These are phyloP conservation scores for Diorhabda sublineata DNA, from an alignment of 1,140 invertebrate genomes.

Conservation along the genomic window DNA sequence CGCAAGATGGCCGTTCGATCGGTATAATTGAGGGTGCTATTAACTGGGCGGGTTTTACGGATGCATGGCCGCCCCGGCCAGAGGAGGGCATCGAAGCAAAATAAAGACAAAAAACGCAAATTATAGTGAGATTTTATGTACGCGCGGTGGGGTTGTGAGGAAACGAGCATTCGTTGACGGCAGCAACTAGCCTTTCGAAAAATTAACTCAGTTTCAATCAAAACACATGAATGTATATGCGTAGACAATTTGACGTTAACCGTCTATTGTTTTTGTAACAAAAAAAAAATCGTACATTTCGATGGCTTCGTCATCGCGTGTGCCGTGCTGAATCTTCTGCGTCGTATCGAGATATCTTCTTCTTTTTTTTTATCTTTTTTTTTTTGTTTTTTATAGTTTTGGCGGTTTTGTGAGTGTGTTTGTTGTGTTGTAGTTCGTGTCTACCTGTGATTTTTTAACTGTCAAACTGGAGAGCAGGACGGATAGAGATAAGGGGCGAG, in stretches of 20 bases:
- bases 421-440: conserved; percentile 13
- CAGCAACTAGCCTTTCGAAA: conserved; percentile 42
- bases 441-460: neutral
- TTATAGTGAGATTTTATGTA: conserved; percentile 48
- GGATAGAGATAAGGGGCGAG: conserved; percentile 45
- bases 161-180: conserved; percentile 42
- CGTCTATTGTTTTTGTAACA: conserved; percentile 7
- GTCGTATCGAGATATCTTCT: neutral
- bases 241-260: conserved; percentile 12
- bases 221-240: conserved; percentile 46
- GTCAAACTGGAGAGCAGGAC: conserved; percentile 45
- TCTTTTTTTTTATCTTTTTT: conserved; percentile 20
- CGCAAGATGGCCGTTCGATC: conserved; percentile 34
- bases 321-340: conserved; percentile 24
- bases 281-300: neutral
- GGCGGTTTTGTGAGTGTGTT: conserved; percentile 22
- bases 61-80: conserved; percentile 48
- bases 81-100: conserved; percentile 46
- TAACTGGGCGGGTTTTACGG: conserved; percentile 49
- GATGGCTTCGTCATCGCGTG: conserved; percentile 21
- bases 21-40: conserved; percentile 47
- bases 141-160: conserved; percentile 45
- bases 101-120: conserved; percentile 47
- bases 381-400: conserved; percentile 26
- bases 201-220: conserved; percentile 49